These are phyloP conservation scores for Drosophila kepulauana DNA, from an alignment of 1,140 invertebrate genomes.

Conservation along the genomic window DNA sequence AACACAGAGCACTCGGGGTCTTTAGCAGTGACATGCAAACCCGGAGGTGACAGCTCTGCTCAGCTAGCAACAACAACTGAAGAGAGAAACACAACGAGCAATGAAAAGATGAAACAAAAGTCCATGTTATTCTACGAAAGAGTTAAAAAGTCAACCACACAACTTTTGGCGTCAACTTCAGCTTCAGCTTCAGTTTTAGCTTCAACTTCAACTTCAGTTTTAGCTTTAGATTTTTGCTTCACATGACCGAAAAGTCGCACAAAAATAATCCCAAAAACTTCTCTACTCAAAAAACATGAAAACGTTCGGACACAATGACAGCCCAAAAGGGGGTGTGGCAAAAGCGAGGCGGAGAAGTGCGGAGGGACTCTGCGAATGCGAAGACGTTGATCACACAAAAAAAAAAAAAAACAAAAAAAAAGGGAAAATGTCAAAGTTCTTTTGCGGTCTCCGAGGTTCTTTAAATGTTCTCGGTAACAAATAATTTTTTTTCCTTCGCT, in stretches of 20 bases:
- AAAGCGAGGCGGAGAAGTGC: neutral
- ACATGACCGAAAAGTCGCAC: conserved; percentile 78
- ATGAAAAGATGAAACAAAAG: conserved; percentile 72
- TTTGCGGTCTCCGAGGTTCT: conserved; percentile 79
- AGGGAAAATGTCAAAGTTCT: conserved; percentile 81
- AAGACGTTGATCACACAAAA: conserved; percentile 73
- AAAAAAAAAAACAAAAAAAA: conserved; percentile 27
- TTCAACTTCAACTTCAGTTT: conserved; percentile 28
- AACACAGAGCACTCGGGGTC: conserved; percentile 1
- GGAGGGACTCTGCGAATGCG: conserved; percentile 25
- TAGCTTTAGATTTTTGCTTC: conserved; percentile 40
- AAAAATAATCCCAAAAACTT: conserved; percentile 83
- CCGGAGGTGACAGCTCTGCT: conserved; percentile 38
- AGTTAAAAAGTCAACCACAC: conserved; percentile 79
- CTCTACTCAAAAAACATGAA: conserved; percentile 78
- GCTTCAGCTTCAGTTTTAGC: conserved; percentile 17
- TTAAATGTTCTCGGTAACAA: conserved; percentile 78
- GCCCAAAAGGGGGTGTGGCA: neutral
- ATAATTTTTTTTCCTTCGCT: conserved; percentile 32
- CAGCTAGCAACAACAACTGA: conserved; percentile 39
- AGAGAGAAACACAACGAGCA: conserved; percentile 18
- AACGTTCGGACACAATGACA: conserved; percentile 73
- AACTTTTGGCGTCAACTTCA: conserved; percentile 41
- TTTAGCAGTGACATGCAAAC: conserved; percentile 46
- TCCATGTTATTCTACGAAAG: conserved; percentile 79